A percentile compares a stretch with the other conserved stretches of the same genome.
phyloP scores from a whole-genome alignment of 2,797 vertebrate genomes.

The Pagetopsis macropterus region DNA sequence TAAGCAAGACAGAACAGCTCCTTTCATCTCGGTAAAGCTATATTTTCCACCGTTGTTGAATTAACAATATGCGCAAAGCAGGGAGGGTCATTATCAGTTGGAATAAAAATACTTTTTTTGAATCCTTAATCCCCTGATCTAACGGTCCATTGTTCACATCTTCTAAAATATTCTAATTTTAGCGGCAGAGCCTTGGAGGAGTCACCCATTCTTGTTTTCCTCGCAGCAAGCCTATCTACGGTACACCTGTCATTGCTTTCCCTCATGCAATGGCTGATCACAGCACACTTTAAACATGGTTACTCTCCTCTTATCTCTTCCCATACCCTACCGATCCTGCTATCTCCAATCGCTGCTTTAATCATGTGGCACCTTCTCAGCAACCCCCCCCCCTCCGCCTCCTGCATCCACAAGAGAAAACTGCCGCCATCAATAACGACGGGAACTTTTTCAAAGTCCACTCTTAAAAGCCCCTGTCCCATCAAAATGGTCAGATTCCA shows the following conservation, averaged over 20 bases:
- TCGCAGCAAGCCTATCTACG: conserved; percentile 60
- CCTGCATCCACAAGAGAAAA: conserved; percentile 61
- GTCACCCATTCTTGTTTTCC: conserved; percentile 74
- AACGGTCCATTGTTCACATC: conserved; percentile 64
- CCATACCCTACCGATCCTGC: conserved; percentile 74
- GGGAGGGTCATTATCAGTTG: conserved; percentile 61
- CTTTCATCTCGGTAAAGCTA: conserved; percentile 55
- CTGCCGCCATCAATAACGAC: conserved; percentile 75
- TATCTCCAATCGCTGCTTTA: conserved; percentile 81
- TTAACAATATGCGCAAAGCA: conserved; percentile 52
- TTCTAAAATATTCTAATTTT: conserved; percentile 82
- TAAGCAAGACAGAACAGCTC: conserved; percentile 40
- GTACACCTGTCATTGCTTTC: conserved; percentile 80
- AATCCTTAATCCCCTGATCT: conserved; percentile 63
- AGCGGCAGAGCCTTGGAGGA: conserved; percentile 68
- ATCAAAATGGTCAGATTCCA: conserved; percentile 79
- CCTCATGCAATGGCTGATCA: conserved; percentile 82
- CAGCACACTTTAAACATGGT: conserved; percentile 83
- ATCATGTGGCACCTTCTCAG: conserved; percentile 80
- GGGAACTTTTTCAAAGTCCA: conserved; percentile 74
- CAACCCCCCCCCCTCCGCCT: background rate
- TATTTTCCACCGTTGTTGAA: conserved; percentile 51
- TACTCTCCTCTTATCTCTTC: conserved; percentile 81
- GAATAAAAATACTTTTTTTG: conserved; percentile 72
- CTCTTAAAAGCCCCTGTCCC: conserved; percentile 68